Conservation (phyloP, 2,113 vertebrate genomes). For the Phocoena sinus region DNA sequence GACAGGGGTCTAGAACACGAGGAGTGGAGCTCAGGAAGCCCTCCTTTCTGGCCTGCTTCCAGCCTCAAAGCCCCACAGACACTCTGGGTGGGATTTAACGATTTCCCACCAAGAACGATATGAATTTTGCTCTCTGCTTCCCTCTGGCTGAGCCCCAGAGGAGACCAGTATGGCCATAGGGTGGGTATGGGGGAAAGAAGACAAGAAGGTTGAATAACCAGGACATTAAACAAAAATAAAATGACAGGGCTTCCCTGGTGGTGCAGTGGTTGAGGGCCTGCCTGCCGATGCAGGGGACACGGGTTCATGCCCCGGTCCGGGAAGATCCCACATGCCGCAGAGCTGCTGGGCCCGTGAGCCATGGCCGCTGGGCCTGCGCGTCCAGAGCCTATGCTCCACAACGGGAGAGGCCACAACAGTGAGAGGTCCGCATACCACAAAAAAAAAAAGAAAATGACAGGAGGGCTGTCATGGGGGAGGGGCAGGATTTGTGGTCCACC, state of each 20-base stretch:
- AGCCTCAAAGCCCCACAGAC: neutral
- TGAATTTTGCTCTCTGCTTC: neutral
- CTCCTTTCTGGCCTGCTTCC: neutral
- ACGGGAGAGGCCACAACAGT: too few relatives aligned
- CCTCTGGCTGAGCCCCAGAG: neutral
- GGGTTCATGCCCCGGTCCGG: too few relatives aligned
- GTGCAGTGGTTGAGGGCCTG: too few relatives aligned
- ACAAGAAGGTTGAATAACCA: neutral
- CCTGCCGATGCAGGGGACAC: too few relatives aligned
- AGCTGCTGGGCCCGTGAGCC: too few relatives aligned
- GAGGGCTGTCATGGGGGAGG: rapidly evolving
- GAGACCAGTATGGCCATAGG: rapidly evolving
- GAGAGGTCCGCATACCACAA: too few relatives aligned
- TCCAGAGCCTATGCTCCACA: too few relatives aligned
- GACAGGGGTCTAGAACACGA: rapidly evolving
- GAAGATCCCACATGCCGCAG: too few relatives aligned
- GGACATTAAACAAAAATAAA: neutral
- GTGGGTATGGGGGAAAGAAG: neutral
- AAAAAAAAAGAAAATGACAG: too few relatives aligned
- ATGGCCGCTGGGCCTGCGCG: too few relatives aligned
- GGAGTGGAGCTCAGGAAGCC: neutral
- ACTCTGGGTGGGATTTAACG: neutral
- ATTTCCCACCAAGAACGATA: neutral
- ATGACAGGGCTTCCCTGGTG: too few relatives aligned
- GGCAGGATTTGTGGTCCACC: too few relatives aligned